Evolutionary conservation across 2,797 vertebrate genomes (phyloP), one percentile per base, ranked within the genome.

Genomic region (Euphonia xanthogaster): DNA sequence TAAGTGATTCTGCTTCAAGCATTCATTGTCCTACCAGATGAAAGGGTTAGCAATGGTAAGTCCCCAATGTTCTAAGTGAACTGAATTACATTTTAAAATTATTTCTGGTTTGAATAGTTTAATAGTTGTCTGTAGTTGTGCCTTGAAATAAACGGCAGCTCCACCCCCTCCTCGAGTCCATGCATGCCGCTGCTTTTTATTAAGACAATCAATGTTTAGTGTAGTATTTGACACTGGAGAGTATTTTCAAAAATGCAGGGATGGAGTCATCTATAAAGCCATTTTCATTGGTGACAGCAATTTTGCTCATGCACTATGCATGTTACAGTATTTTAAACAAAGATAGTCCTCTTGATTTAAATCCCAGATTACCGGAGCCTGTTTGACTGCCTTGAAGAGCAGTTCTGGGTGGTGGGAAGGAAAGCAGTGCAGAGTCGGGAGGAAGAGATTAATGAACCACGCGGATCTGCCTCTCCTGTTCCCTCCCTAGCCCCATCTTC

Each of bases 1-100:
- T 74, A 85, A 63, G 45, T 53, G 78, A 90, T 78, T 95, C 50
- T 88, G 42, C 53, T 95, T 84, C 28, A 77, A 96, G 62, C 21
- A 44, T 53, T 92, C 68, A 25, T 66, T 80, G 45, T 67, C 71
- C 53, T 76, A 44, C 80, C 42, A 94, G 62, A 23, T 89, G 53
- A 91, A 68, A 77, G 27, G 62, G 58, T 63, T 90, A 86, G 37
- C 84, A 90, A 25, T 18, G 79, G 35, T 45, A 55, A 51, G 73
- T 58, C 23, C 13, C 27, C 4, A 48, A 28, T 17, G 37, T 86
- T 90, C 61, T 74, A 66, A 89, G 72, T 5, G 33, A 54, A 61
- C 10, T 57, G 47, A 39, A n/a, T n/a, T 60, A 35, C 25, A 70
- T 75, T 96, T 89, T 68, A 84, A 93, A 93, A 95, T 71, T 42